These are phyloP conservation scores for Lepus europaeus DNA, from an alignment of 2,113 vertebrate species.

Conservation along the genomic window DNA sequence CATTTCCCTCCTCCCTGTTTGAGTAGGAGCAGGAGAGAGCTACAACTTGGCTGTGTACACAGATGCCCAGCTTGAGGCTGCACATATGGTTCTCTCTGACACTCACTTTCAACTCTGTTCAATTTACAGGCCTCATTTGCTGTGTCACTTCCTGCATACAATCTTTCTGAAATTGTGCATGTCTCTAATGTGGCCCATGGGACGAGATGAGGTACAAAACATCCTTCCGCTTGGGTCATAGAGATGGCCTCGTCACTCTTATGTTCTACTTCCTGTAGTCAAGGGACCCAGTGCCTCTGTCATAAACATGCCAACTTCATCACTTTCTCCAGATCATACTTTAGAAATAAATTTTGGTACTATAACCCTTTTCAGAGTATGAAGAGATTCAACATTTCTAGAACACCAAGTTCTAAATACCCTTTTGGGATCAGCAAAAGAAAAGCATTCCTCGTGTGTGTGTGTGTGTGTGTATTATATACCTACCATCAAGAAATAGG, in stretches of 20 bases:
- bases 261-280: neutral
- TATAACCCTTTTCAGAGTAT: neutral
- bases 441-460: neutral
- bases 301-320: neutral
- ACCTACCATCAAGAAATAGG: neutral
- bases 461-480: too few relatives aligned
- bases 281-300: neutral
- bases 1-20: neutral
- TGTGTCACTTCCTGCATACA: neutral
- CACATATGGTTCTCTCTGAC: too few relatives aligned
- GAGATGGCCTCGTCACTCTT: neutral
- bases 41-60: too few relatives aligned
- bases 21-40: neutral
- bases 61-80: neutral
- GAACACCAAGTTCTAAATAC: neutral
- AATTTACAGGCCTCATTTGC: neutral
- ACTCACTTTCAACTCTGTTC: neutral
- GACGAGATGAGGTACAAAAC: neutral
- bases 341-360: neutral
- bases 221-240: neutral
- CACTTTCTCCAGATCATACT: neutral
- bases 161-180: neutral
- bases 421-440: neutral
- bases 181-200: neutral
- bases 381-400: neutral